These are phyloP conservation scores for Cryptoleucopteryx plumbea DNA, from an alignment of 2,113 vertebrate genomes.

Conservation along the genomic window DNA sequence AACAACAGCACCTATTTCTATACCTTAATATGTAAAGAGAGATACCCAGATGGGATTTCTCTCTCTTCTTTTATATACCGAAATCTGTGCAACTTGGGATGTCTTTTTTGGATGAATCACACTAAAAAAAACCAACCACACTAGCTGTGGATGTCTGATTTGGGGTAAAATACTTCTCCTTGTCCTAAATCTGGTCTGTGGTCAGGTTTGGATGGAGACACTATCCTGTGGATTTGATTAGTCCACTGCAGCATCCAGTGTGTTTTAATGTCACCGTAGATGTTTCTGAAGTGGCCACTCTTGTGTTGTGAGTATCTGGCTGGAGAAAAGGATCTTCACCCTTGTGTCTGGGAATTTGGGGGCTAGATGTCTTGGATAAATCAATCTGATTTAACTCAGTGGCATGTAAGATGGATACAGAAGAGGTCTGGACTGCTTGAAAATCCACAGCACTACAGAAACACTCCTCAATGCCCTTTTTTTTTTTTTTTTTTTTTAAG, in stretches of 20 bases:
- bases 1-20: background rate
- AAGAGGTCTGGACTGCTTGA: background rate
- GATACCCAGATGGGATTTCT: background rate
- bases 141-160: too few species aligned
- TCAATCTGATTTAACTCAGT: background rate
- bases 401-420: too few species aligned
- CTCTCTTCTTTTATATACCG: too few species aligned
- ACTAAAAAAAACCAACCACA: background rate
- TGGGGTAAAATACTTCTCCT: background rate
- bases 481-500: too few species aligned
- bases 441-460: background rate
- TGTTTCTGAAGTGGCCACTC: background rate
- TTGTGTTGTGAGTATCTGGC: accelerated
- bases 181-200: too few species aligned
- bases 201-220: background rate
- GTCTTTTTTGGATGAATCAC: background rate
- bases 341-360: too few species aligned
- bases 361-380: background rate
- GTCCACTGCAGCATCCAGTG: accelerated
- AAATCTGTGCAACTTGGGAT: too few species aligned
- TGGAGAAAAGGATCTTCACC: background rate
- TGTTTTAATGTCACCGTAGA: accelerated
- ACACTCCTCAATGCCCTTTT: accelerated
- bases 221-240: accelerated
- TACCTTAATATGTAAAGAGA: too few species aligned